Evolutionary conservation across 2,797 vertebrate species (phyloP).

Genomic region (Lepus townsendii): DNA sequence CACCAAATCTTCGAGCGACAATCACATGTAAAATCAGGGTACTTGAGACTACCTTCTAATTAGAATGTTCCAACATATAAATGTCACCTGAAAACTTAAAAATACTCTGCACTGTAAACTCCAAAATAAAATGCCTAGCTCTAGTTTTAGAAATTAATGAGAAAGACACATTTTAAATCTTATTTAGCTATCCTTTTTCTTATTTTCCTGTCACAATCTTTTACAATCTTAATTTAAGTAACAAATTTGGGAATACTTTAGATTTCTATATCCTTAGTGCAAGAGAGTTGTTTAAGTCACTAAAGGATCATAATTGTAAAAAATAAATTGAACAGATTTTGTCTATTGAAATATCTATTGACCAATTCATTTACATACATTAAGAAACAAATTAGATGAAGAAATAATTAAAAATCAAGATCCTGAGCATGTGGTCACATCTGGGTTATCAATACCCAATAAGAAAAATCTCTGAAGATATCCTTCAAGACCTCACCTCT

Average conservation of each 20-base stretch:
- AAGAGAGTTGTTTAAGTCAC: not conserved
- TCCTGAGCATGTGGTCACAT: not conserved
- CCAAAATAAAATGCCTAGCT: not conserved
- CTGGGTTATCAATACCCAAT: not conserved
- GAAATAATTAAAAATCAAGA: conserved; percentile 1
- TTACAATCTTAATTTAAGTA: not conserved
- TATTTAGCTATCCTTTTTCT: not conserved
- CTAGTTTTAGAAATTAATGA: not conserved
- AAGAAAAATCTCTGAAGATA: not conserved
- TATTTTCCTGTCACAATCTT: not conserved
- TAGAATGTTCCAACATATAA: not conserved
- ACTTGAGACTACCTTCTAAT: not conserved
- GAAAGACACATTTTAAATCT: not conserved
- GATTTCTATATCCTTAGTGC: not conserved
- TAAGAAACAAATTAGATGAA: not conserved
- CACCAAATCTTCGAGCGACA: not conserved
- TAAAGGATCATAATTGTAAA: not conserved
- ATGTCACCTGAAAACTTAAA: not conserved
- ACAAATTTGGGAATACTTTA: not conserved
- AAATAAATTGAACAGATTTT: not conserved
- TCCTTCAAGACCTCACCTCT: not conserved
- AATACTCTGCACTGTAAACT: conserved; percentile 17
- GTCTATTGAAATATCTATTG: not conserved
- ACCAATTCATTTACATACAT: not conserved
- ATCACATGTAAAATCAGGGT: not conserved